Evolutionary conservation across 2,888 invertebrate genomes (phyloP).

Genomic region (Agrotis exclamationis): DNA sequence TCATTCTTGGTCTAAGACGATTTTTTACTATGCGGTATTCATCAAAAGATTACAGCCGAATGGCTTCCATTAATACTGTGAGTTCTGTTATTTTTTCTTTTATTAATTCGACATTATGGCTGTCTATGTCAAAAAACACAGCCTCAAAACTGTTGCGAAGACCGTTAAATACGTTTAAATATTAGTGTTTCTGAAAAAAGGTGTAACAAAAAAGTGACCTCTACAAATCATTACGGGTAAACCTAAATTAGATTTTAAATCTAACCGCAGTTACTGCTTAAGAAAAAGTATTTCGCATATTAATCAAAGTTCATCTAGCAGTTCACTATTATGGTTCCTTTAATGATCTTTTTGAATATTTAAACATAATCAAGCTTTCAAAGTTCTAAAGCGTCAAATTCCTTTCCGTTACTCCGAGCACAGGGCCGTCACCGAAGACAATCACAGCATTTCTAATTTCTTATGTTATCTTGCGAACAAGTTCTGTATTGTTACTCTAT

Average conservation of each 20-base stretch:
- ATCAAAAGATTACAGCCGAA: constrained; percentile 59
- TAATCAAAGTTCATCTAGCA: neutral
- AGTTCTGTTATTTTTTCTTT: constrained; percentile 48
- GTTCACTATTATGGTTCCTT: neutral
- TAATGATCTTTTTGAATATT: neutral
- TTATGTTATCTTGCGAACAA: constrained; percentile 40
- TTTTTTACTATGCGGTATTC: constrained; percentile 39
- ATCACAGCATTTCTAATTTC: constrained; percentile 46
- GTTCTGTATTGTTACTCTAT: constrained; percentile 49
- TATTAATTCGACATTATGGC: constrained; percentile 32
- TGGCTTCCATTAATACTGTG: constrained; percentile 29
- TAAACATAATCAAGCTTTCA: neutral
- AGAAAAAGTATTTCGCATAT: neutral
- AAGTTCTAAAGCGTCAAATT: constrained; percentile 7
- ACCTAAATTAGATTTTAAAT: constrained; percentile 15
- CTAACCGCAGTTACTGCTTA: constrained; percentile 1
- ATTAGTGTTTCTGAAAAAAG: constrained; percentile 13
- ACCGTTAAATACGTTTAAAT: constrained; percentile 33
- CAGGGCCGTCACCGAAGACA: constrained; percentile 27
- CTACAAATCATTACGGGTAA: constrained; percentile 3
- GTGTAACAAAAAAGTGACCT: constrained; percentile 12
- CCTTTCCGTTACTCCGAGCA: constrained; percentile 18
- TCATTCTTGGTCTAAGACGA: constrained; percentile 9
- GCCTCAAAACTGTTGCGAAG: constrained; percentile 17
- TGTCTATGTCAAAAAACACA: constrained; percentile 9